Percentiles rank a stretch among this genome's conserved stretches.
phyloP scores from a whole-genome alignment of 2,113 vertebrate species.

The Strix uralensis region DNA sequence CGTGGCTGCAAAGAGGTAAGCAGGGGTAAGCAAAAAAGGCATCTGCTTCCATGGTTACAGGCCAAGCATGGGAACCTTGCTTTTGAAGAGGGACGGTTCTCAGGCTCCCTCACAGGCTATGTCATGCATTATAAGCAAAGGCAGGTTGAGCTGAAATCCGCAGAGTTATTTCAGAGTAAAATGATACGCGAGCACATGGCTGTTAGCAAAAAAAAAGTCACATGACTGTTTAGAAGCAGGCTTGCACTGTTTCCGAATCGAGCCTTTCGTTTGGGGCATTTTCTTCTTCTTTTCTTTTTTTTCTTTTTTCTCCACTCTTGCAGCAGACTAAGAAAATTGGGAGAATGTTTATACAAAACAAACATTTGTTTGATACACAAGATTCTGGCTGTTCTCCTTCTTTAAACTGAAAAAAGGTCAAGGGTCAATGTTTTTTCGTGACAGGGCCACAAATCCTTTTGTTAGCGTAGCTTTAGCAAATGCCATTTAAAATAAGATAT shows the following conservation, averaged over 20 bases:
- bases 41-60: constrained; percentile 99
- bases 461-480: constrained; percentile 68
- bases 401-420: constrained; percentile 78
- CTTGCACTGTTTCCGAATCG: constrained; percentile 76
- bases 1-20: constrained; percentile 97
- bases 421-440: constrained; percentile 81
- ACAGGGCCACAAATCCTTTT: constrained; percentile 75
- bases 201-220: constrained; percentile 81
- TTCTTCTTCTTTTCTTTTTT: not conserved
- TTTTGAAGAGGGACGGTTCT: constrained; percentile 93
- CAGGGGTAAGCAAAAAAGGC: constrained; percentile 89
- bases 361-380: constrained; percentile 47
- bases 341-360: constrained; percentile 56
- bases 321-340: constrained; percentile 25
- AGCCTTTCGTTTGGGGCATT: not conserved
- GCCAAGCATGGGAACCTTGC: constrained; percentile 93
- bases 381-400: constrained; percentile 61
- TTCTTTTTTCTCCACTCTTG: not conserved
- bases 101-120: constrained; percentile 92
- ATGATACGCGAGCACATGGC: constrained; percentile 88
- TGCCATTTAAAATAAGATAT: constrained; percentile 72
- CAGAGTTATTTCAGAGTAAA: constrained; percentile 87
- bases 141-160: constrained; percentile 84
- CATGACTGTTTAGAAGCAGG: constrained; percentile 84
- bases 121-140: constrained; percentile 91